Conservation (phyloP, 2,113 vertebrate genomes). For the Lycaon pictus region DNA sequence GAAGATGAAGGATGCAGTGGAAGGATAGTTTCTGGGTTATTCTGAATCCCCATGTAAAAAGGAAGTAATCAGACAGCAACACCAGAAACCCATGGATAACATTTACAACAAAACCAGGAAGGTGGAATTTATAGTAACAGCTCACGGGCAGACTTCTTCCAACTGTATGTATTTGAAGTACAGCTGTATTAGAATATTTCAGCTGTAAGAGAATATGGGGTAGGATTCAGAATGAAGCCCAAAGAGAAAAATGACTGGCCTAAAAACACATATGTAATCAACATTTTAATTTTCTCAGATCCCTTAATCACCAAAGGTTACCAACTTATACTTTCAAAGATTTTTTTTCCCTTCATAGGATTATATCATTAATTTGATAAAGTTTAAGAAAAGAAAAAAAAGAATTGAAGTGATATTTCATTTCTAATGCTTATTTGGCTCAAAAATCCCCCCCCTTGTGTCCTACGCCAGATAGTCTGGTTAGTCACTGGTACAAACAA, state of each 20-base stretch:
- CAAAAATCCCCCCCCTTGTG: not conserved
- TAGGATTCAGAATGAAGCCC: not conserved
- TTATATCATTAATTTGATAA: not conserved
- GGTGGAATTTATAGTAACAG: not conserved
- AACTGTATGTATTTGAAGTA: not conserved
- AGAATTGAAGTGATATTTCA: not conserved
- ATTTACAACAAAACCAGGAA: conserved; percentile 11
- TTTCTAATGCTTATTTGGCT: conserved; percentile 48
- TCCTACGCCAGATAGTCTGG: not conserved
- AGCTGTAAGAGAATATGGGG: not conserved
- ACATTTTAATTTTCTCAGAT: not conserved
- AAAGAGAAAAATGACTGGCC: not conserved
- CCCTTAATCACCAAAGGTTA: not conserved
- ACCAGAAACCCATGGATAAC: not conserved
- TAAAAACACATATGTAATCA: not conserved
- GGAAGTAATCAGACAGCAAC: not conserved
- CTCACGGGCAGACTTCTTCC: not conserved
- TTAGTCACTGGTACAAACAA: not conserved
- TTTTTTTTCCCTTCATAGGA: not conserved
- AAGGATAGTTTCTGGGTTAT: conserved; percentile 8
- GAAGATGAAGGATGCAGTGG: not conserved
- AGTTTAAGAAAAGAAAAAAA: conserved; percentile 27
- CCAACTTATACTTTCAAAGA: not conserved
- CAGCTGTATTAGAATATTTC: not conserved
- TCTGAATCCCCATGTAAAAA: not conserved